Conservation (phyloP, 2,888 invertebrate genomes). For the Baronia brevicornis region DNA sequence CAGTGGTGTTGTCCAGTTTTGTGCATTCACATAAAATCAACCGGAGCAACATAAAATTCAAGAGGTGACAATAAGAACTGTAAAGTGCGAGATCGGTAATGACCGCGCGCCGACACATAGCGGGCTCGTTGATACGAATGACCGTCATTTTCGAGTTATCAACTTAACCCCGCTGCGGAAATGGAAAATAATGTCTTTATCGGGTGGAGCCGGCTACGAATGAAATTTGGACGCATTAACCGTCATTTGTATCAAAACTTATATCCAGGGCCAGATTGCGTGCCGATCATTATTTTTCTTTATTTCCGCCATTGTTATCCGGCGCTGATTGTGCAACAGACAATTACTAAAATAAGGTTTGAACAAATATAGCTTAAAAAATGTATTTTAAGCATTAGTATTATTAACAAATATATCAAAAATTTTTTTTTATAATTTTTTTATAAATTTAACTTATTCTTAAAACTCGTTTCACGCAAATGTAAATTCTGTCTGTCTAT, state of each 20-base stretch:
- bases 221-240: conserved; percentile 65
- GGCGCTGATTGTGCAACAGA: too few species aligned
- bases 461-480: too few species aligned
- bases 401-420: too few species aligned
- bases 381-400: too few species aligned
- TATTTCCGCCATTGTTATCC: conserved; percentile 16
- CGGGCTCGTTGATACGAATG: conserved; percentile 52
- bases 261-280: conserved; percentile 26
- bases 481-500: too few species aligned
- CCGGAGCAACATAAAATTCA: conserved; percentile 7
- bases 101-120: conserved; percentile 55
- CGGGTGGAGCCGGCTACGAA: conserved; percentile 50
- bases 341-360: too few species aligned
- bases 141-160: conserved; percentile 74
- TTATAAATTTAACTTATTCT: too few species aligned
- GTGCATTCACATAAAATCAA: conserved; percentile 18
- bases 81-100: conserved; percentile 50
- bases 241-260: conserved; percentile 54
- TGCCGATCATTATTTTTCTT: conserved; percentile 23
- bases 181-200: conserved; percentile 74
- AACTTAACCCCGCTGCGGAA: conserved; percentile 66
- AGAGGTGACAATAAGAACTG: conserved; percentile 16
- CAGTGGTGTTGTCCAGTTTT: conserved; percentile 20
- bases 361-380: too few species aligned
- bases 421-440: too few species aligned